Conservation (phyloP, 2,113 vertebrate species). For the Oryctolagus cuniculus region DNA sequence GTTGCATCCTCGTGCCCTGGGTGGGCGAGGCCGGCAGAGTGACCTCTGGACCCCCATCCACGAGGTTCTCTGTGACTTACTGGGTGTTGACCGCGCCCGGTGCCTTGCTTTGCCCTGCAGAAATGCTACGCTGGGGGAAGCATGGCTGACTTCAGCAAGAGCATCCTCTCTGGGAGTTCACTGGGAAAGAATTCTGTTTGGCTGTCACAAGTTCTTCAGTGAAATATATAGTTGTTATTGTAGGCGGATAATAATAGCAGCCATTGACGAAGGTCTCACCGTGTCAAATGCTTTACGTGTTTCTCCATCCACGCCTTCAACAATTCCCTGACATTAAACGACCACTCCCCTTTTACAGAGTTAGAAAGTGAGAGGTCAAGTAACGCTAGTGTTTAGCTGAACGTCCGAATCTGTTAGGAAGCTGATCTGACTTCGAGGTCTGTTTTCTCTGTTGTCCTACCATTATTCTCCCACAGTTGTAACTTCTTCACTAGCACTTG, state of each 20-base stretch:
- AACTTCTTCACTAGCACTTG: constrained; percentile 18
- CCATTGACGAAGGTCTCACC: not conserved
- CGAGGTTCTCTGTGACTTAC: not conserved
- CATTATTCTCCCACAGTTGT: not conserved
- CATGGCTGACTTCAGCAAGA: not conserved
- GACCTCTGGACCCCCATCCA: not conserved
- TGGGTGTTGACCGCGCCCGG: not conserved
- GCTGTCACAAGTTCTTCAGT: not conserved
- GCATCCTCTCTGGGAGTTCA: not conserved
- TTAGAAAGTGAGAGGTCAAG: not conserved
- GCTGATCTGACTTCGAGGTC: not conserved
- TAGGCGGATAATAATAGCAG: not conserved
- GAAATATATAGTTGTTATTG: constrained; percentile 14
- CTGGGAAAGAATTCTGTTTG: not conserved
- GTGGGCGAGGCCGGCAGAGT: not conserved
- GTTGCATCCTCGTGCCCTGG: not conserved
- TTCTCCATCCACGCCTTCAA: not conserved
- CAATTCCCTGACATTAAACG: not conserved
- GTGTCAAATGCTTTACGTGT: not conserved
- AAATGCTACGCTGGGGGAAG: constrained; percentile 4
- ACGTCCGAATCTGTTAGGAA: not conserved
- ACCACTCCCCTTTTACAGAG: not conserved
- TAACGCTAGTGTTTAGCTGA: constrained; percentile 15
- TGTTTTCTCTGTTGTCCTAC: not conserved
- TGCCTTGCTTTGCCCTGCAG: not conserved